These are phyloP conservation scores for Natrix natrix DNA, from an alignment of 2,797 vertebrate genomes.

Conservation along the genomic window DNA sequence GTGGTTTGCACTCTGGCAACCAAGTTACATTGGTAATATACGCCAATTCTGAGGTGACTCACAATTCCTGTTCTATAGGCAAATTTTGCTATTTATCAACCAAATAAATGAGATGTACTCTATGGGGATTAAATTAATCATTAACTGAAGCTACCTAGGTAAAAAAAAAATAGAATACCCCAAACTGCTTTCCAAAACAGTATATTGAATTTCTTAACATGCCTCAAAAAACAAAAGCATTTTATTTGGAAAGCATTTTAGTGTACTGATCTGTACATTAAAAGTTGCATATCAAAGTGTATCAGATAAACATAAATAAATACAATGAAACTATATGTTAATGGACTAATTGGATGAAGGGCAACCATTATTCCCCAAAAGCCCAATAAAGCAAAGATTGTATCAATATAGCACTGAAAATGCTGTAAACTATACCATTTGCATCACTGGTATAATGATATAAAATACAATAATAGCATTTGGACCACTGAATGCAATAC, in stretches of 20 bases:
- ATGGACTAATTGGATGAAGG: not conserved
- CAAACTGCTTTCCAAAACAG: not conserved
- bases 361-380: not conserved
- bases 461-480: not conserved
- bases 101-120: not conserved
- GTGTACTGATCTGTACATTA: not conserved
- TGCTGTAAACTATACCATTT: not conserved
- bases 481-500: not conserved
- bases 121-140: not conserved
- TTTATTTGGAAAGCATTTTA: not conserved
- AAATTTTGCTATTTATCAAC: not conserved
- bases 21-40: not conserved
- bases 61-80: not conserved
- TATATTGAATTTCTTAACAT: not conserved
- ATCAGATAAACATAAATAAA: not conserved
- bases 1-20: not conserved
- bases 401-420: not conserved
- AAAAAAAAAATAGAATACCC: not conserved
- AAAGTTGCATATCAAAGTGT: not conserved
- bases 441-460: not conserved
- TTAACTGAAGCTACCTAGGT: not conserved
- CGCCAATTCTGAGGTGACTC: not conserved
- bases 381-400: not conserved
- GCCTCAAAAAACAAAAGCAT: not conserved
- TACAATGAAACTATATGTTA: not conserved